Conservation (phyloP, 2,888 invertebrate genomes). For the Sphaerophoria taeniata region DNA sequence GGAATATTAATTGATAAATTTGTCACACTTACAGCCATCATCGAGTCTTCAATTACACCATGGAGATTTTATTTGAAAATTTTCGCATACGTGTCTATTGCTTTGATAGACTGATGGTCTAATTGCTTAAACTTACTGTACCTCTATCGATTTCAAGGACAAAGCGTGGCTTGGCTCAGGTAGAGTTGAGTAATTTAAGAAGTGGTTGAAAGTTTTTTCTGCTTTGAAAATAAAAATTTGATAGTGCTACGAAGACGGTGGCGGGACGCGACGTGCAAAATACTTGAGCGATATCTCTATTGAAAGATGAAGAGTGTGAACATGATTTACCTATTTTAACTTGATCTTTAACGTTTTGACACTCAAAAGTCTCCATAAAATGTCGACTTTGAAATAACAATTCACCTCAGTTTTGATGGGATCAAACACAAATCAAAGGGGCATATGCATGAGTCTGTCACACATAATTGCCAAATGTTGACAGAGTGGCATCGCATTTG, state of each 20-base stretch:
- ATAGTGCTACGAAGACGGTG: no score
- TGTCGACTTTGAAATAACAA: no score
- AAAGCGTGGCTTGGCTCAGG: constrained; percentile 28
- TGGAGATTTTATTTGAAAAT: constrained; percentile 41
- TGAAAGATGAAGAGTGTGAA: no score
- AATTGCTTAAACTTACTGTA: constrained; percentile 61
- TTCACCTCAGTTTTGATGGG: no score
- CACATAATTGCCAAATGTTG: no score
- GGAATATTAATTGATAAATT: constrained; percentile 60
- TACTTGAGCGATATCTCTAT: neutral
- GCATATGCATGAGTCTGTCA: no score
- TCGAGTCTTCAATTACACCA: neutral
- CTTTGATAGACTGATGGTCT: constrained; percentile 58
- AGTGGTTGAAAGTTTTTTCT: neutral
- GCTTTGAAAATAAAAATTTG: neutral
- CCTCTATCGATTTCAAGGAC: constrained; percentile 65
- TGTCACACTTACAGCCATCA: constrained; percentile 20
- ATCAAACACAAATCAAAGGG: no score
- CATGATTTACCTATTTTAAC: no score
- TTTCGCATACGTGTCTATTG: constrained; percentile 52
- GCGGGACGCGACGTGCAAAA: neutral
- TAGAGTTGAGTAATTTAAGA: constrained; percentile 31
- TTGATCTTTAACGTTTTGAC: no score
- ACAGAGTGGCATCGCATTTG: no score
- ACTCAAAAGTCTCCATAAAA: no score